phyloP scores from a whole-genome alignment of 2,888 invertebrate genomes.

The Scotopteryx bipunctaria region DNA sequence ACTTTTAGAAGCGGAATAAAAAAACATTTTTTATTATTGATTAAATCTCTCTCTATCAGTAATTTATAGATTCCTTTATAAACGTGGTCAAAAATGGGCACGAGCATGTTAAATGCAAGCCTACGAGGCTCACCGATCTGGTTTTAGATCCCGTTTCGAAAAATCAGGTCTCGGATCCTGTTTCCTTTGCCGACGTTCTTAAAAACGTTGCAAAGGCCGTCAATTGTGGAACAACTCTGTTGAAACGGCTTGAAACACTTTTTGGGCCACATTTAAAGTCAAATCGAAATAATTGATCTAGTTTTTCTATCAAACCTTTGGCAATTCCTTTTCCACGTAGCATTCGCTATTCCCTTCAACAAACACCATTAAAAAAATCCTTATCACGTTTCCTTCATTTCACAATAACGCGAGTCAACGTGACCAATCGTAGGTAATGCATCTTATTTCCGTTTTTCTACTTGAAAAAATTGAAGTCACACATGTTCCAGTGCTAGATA shows the following conservation, averaged over 20 bases:
- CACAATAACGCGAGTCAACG: conserved; percentile 12
- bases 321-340: not conserved
- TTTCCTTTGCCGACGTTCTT: conserved; percentile 27
- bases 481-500: conserved; percentile 22
- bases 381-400: conserved; percentile 16
- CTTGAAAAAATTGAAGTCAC: not conserved
- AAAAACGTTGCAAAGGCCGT: conserved; percentile 22
- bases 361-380: not conserved
- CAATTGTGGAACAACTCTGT: conserved; percentile 18
- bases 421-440: conserved; percentile 5
- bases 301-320: conserved; percentile 7
- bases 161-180: conserved; percentile 32
- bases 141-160: conserved; percentile 31
- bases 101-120: conserved; percentile 23
- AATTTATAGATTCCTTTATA: no score
- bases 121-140: conserved; percentile 13
- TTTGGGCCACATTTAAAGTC: conserved; percentile 20
- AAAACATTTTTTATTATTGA: no score
- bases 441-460: not conserved
- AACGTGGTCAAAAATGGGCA: not conserved
- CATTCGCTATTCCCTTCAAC: not conserved
- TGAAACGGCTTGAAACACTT: conserved; percentile 6
- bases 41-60: no score
- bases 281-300: conserved; percentile 3
- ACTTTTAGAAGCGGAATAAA: no score